Percentiles rank a stretch among this genome's conserved stretches.
These are phyloP conservation scores for Pogonomyrmex californicus DNA, from an alignment of 1,140 invertebrate genomes.

Conservation along the genomic window DNA sequence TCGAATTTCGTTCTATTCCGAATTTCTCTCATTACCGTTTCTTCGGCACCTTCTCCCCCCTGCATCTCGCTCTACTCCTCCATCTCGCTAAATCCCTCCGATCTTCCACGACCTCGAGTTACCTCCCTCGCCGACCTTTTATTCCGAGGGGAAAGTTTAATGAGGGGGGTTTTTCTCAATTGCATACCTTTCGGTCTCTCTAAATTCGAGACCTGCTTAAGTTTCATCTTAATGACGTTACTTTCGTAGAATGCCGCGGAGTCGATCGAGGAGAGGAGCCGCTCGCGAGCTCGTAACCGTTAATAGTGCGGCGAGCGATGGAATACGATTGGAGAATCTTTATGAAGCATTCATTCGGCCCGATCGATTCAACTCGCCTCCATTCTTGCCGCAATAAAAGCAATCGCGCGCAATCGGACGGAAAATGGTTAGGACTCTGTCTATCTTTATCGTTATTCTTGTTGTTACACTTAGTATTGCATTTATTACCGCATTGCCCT, in stretches of 20 bases:
- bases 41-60: neutral
- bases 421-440: slow-evolving; percentile 10
- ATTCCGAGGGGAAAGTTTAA: slow-evolving; percentile 57
- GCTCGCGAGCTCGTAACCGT: slow-evolving; percentile 39
- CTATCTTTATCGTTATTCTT: neutral
- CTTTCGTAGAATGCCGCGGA: slow-evolving; percentile 38
- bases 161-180: slow-evolving; percentile 46
- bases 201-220: slow-evolving; percentile 54
- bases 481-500: neutral
- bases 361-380: slow-evolving; percentile 43
- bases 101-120: slow-evolving; percentile 21
- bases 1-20: slow-evolving; percentile 56
- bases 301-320: slow-evolving; percentile 60
- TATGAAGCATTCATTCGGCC: slow-evolving; percentile 56
- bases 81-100: slow-evolving; percentile 10
- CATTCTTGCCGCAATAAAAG: slow-evolving; percentile 35
- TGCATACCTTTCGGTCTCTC: slow-evolving; percentile 38
- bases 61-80: neutral
- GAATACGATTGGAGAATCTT: slow-evolving; percentile 56
- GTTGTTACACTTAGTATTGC: neutral
- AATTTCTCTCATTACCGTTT: slow-evolving; percentile 62
- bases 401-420: slow-evolving; percentile 23
- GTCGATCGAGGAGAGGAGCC: slow-evolving; percentile 30
- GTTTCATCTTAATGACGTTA: slow-evolving; percentile 63
- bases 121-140: slow-evolving; percentile 32